Percentiles rank a stretch among this genome's conserved stretches.
These are phyloP conservation scores for Notiomystis cincta DNA, from an alignment of 2,113 vertebrate genomes.

Conservation along the genomic window DNA sequence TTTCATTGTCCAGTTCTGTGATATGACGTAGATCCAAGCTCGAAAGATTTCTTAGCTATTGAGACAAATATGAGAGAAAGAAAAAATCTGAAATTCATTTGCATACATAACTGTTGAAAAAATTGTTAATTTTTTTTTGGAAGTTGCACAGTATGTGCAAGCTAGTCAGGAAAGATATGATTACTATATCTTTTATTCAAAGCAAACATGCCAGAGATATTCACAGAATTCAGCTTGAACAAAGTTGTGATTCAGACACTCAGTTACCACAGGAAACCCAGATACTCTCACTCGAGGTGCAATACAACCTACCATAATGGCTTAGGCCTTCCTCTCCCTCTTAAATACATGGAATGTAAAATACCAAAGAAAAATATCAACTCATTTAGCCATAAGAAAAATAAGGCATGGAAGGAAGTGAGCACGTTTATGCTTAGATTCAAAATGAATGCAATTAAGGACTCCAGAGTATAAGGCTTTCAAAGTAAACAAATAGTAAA, in stretches of 20 bases:
- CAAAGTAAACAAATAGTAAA: not conserved
- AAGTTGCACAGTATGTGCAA: not conserved
- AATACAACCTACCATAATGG: not conserved
- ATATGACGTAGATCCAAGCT: constrained; percentile 96
- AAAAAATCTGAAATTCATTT: not conserved
- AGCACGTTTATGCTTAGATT: not conserved
- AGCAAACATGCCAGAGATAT: not conserved
- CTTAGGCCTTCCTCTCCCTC: not conserved
- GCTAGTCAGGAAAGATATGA: not conserved
- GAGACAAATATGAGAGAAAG: constrained; percentile 49
- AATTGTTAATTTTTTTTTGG: not conserved
- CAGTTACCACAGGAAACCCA: not conserved
- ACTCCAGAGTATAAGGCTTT: not conserved
- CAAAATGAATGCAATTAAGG: not conserved
- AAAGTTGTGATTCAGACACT: not conserved
- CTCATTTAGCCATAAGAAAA: not conserved
- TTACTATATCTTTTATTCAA: not conserved
- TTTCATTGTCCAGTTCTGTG: constrained; percentile 97
- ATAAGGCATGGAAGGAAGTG: not conserved
- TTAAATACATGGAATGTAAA: not conserved
- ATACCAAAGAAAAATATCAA: not conserved
- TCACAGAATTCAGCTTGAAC: not conserved
- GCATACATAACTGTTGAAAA: not conserved
- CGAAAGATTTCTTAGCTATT: constrained; percentile 88
- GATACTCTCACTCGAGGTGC: not conserved